Conservation (phyloP, 2,888 invertebrate genomes). For the Camptogramma bilineatum region DNA sequence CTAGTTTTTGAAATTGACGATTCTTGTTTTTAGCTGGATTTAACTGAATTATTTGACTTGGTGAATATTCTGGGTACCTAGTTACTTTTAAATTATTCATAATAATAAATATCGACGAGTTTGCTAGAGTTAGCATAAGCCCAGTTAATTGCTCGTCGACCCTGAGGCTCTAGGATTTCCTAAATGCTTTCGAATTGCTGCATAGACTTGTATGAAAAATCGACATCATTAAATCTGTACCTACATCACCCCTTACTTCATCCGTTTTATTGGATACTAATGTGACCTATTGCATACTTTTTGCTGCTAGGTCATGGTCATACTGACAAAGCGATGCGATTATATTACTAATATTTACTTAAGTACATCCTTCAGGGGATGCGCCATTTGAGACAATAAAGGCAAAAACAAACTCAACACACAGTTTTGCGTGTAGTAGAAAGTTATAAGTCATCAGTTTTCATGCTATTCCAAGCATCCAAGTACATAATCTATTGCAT, state of each 20-base stretch:
- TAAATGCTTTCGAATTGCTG: conserved; percentile 3
- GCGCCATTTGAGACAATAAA: not conserved
- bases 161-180: conserved; percentile 7
- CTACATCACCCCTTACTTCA: not conserved
- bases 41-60: not conserved
- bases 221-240: too few species aligned
- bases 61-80: not conserved
- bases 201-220: conserved; percentile 1
- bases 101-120: conserved; percentile 12
- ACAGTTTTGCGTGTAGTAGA: too few species aligned
- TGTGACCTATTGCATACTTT: not conserved
- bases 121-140: conserved; percentile 2
- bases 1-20: not conserved
- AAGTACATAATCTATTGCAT: too few species aligned
- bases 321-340: not conserved
- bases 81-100: conserved; percentile 8
- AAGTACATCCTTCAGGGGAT: not conserved
- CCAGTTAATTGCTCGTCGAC: conserved; percentile 12
- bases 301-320: not conserved
- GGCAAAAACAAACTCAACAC: too few species aligned
- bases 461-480: too few species aligned
- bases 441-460: too few species aligned
- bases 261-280: not conserved
- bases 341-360: not conserved
- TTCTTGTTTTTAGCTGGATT: not conserved